phyloP scores from a whole-genome alignment of 2,888 invertebrate genomes.

The Lycaena phlaeas region DNA sequence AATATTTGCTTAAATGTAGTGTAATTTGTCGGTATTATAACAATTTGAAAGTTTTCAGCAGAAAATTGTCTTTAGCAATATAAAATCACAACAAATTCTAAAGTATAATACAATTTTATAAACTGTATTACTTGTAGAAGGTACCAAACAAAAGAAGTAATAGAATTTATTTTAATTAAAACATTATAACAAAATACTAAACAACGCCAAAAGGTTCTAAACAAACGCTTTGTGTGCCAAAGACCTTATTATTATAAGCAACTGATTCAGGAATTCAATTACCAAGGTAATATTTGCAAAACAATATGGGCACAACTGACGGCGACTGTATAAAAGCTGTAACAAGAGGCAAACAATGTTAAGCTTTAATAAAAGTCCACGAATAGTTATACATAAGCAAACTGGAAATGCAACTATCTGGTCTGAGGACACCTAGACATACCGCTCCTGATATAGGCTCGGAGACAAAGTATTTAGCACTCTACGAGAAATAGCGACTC shows the following conservation, averaged over 20 bases:
- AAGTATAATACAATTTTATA: too few species aligned
- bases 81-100: too few species aligned
- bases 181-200: background rate
- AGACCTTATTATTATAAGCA: constrained; percentile 26
- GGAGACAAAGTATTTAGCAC: constrained; percentile 58
- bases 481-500: constrained; percentile 35
- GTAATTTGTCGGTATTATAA: too few species aligned
- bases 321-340: constrained; percentile 27
- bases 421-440: constrained; percentile 56
- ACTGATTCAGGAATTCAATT: constrained; percentile 24
- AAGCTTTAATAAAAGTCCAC: constrained; percentile 54
- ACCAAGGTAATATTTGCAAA: constrained; percentile 25
- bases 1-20: too few species aligned
- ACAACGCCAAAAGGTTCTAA: background rate
- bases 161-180: constrained; percentile 1
- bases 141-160: background rate
- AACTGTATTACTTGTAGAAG: too few species aligned
- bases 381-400: constrained; percentile 52
- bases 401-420: constrained; percentile 68
- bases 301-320: constrained; percentile 28
- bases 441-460: constrained; percentile 58
- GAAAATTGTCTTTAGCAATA: too few species aligned
- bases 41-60: too few species aligned
- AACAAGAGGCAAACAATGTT: constrained; percentile 44
- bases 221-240: constrained; percentile 5